These are phyloP conservation scores for Drosophila siamana DNA, from an alignment of 2,888 invertebrate genomes.

Conservation along the genomic window DNA sequence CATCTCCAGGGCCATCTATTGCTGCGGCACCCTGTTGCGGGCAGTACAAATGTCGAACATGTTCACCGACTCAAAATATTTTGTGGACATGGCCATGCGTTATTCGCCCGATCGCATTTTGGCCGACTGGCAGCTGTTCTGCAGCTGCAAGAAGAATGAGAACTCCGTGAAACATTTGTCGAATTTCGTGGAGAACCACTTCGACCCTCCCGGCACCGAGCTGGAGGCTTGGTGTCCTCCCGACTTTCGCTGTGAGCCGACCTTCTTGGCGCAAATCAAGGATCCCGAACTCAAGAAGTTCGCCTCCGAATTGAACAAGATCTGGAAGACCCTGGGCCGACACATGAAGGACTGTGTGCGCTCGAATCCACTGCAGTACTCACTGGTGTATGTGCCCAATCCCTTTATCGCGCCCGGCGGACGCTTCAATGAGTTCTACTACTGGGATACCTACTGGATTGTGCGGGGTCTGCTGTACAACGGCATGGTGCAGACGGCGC, in stretches of 20 bases:
- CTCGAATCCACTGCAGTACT: constrained; percentile 90
- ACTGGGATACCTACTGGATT: constrained; percentile 98
- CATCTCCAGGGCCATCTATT: constrained; percentile 90
- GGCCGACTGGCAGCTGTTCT: constrained; percentile 87
- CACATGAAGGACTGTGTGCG: constrained; percentile 91
- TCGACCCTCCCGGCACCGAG: constrained; percentile 47
- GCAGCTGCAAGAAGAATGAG: constrained; percentile 60
- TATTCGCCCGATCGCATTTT: constrained; percentile 88
- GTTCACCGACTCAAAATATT: constrained; percentile 93
- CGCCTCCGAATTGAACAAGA: constrained; percentile 89
- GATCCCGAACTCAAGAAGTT: constrained; percentile 90
- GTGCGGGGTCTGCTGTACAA: constrained; percentile 93
- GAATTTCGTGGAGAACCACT: constrained; percentile 63
- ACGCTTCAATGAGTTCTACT: constrained; percentile 94
- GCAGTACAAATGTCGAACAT: constrained; percentile 92
- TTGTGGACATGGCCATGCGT: constrained; percentile 95
- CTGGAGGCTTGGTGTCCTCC: constrained; percentile 46
- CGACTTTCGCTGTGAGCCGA: constrained; percentile 58
- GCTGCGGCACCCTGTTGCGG: constrained; percentile 91
- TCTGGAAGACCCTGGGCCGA: constrained; percentile 91
- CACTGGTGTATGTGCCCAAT: constrained; percentile 94
- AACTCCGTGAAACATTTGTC: constrained; percentile 41
- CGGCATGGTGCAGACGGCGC: constrained; percentile 92
- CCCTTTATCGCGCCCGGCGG: constrained; percentile 96
- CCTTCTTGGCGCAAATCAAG: constrained; percentile 88